phyloP scores from a whole-genome alignment of 2,888 invertebrate genomes.

The Catocala sponsa region DNA sequence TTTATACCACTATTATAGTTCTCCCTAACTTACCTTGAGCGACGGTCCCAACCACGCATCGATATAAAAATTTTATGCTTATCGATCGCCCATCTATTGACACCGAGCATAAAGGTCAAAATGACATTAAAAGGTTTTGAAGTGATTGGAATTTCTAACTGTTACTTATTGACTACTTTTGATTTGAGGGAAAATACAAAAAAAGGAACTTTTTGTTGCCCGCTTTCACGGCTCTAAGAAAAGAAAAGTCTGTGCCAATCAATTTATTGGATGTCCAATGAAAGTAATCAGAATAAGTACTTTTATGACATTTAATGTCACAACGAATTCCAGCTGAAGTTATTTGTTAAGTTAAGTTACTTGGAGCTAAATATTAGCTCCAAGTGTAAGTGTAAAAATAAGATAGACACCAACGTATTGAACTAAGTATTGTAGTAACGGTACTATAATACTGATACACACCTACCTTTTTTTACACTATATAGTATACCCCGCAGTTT shows the following conservation, averaged over 20 bases:
- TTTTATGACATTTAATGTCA: conserved; percentile 37
- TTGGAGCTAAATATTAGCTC: background rate
- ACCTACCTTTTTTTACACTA: too few species aligned
- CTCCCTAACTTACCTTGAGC: conserved; percentile 29
- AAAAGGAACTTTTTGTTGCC: conserved; percentile 15
- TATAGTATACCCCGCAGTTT: too few species aligned
- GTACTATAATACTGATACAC: too few species aligned
- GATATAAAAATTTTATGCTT: conserved; percentile 38
- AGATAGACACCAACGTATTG: too few species aligned
- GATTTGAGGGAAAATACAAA: conserved; percentile 38
- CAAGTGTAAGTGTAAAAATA: too few species aligned
- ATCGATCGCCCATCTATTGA: conserved; percentile 37
- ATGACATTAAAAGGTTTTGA: conserved; percentile 26
- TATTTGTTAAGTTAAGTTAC: conserved; percentile 11
- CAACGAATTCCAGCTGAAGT: conserved; percentile 6
- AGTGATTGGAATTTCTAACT: conserved; percentile 26
- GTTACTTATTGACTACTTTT: conserved; percentile 28
- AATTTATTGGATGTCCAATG: conserved; percentile 39
- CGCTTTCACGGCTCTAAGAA: conserved; percentile 29
- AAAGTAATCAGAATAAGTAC: conserved; percentile 48
- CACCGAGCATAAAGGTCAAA: conserved; percentile 17
- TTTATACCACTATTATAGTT: conserved; percentile 25
- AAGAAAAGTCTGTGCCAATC: conserved; percentile 44
- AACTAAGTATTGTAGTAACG: too few species aligned
- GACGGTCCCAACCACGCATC: conserved; percentile 19